Conservation (phyloP, 2,113 vertebrate species). For the Toxostoma redivivum region DNA sequence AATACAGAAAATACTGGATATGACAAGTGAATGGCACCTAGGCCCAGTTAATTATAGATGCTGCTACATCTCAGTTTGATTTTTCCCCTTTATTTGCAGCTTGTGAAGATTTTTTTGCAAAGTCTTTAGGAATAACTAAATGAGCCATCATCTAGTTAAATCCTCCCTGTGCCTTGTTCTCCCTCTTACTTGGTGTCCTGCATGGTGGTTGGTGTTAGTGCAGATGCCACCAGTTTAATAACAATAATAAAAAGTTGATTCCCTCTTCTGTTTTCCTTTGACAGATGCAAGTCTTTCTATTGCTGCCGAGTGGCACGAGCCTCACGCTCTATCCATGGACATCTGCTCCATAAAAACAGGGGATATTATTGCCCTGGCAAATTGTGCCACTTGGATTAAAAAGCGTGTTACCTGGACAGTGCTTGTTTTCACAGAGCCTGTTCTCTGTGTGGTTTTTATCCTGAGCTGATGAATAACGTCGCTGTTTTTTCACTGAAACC, state of each 20-base stretch:
- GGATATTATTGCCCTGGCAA: background rate
- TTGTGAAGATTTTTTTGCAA: background rate
- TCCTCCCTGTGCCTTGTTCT: background rate
- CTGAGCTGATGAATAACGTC: background rate
- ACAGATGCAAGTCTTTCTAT: slow-evolving; percentile 40
- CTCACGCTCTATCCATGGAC: background rate
- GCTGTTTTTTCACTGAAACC: background rate
- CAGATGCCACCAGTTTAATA: background rate
- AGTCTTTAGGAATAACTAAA: background rate
- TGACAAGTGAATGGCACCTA: background rate
- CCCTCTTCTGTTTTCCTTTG: slow-evolving; percentile 44
- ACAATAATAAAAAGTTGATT: slow-evolving; percentile 31
- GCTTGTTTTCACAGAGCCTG: background rate
- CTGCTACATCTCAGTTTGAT: background rate
- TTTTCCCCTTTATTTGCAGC: background rate
- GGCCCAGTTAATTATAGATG: background rate
- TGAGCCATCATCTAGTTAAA: background rate
- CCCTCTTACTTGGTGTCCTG: background rate
- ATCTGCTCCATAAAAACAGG: slow-evolving; percentile 44
- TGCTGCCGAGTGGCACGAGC: background rate
- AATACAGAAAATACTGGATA: background rate
- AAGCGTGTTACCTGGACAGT: background rate
- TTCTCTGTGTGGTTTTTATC: background rate
- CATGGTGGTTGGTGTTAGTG: background rate
- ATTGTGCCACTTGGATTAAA: background rate